Conservation (phyloP, 2,888 invertebrate species). For the Ferdinandea cuprea region DNA sequence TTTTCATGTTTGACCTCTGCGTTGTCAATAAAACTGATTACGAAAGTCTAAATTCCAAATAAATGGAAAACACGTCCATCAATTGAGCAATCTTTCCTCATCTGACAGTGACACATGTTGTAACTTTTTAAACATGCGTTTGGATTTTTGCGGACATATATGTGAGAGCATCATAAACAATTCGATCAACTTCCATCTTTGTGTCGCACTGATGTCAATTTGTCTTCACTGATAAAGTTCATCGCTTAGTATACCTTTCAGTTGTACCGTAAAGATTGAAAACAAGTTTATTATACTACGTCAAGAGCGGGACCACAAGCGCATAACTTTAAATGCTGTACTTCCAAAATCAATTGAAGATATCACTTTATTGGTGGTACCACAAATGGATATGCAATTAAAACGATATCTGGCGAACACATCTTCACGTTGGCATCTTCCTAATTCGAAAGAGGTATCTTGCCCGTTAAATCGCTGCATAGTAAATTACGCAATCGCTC, state of each 20-base stretch:
- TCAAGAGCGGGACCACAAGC: conserved; percentile 18
- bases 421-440: conserved; percentile 70
- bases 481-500: conserved; percentile 59
- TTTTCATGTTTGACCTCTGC: too few relatives aligned
- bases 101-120: not conserved
- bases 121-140: not conserved
- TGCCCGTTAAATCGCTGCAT: conserved; percentile 49
- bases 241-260: conserved; percentile 3
- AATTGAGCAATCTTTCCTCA: not conserved
- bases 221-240: conserved; percentile 23
- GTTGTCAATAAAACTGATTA: too few relatives aligned
- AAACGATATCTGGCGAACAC: conserved; percentile 63
- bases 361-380: conserved; percentile 63
- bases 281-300: conserved; percentile 13
- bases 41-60: not conserved
- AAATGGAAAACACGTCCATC: not conserved
- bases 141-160: not conserved
- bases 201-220: conserved; percentile 20
- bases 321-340: conserved; percentile 38
- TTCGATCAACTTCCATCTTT: not conserved
- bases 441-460: conserved; percentile 72
- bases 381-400: conserved; percentile 71
- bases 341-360: conserved; percentile 60
- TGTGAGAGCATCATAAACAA: not conserved
- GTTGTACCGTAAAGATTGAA: not conserved